Percentiles rank a stretch among this genome's conserved stretches.
Evolutionary conservation across 37 sponge, comb jelly and placozoan genomes (phyloP).

Genomic region (Theonella swinhoei): DNA sequence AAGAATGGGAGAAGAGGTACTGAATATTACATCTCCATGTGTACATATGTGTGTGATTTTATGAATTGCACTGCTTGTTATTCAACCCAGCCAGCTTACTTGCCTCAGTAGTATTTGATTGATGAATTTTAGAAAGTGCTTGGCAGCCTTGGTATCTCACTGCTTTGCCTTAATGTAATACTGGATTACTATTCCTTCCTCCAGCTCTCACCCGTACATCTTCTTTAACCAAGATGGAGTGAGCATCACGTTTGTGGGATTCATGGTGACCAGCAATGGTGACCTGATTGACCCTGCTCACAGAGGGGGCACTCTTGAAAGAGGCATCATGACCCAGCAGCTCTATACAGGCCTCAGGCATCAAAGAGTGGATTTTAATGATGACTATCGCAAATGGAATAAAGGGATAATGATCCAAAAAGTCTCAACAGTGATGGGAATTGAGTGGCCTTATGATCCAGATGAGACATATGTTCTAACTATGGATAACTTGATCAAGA

Average conservation of each 20-base stretch:
- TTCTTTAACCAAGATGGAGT: conserved; percentile 84
- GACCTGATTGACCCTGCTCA: conserved; percentile 49
- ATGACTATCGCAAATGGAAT: conserved; percentile 56
- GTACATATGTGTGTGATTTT: no score
- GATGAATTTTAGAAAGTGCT: no score
- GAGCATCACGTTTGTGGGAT: conserved; percentile 82
- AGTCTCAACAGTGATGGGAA: conserved; percentile 52
- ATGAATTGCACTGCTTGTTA: no score
- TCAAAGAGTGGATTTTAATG: conserved; percentile 60
- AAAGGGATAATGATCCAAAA: conserved; percentile 39
- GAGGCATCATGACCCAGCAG: conserved; percentile 41
- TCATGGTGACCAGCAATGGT: conserved; percentile 47
- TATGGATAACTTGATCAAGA: conserved; percentile 80
- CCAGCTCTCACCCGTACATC: conserved; percentile 82
- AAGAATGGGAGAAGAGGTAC: conserved; percentile 77
- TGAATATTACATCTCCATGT: no score
- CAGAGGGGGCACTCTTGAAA: conserved; percentile 18
- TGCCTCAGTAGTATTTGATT: no score
- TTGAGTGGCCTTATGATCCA: conserved; percentile 65
- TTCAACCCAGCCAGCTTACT: no score
- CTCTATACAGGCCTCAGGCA: conserved; percentile 36
- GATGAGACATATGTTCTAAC: conserved; percentile 81
- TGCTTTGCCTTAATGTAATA: no score
- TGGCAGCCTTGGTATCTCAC: no score
- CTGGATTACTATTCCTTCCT: no score